These are phyloP conservation scores for Cydia fagiglandana DNA, from an alignment of 1,140 invertebrate species.

Conservation along the genomic window DNA sequence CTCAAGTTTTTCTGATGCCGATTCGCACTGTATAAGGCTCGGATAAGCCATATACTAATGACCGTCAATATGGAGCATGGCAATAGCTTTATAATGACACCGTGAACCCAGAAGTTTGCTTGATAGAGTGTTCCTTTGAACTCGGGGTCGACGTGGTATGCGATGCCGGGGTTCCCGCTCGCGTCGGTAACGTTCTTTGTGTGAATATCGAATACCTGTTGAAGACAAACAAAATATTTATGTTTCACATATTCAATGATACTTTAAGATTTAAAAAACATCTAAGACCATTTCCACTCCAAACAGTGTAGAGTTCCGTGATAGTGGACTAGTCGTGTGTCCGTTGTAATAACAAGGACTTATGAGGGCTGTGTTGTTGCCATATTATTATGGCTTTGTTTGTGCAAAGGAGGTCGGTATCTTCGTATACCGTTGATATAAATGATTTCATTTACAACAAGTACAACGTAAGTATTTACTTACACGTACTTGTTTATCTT, in stretches of 20 bases:
- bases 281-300: too few relatives aligned
- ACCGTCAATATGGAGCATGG: constrained; percentile 91
- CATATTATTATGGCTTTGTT: too few relatives aligned
- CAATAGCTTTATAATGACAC: constrained; percentile 90
- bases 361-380: too few relatives aligned
- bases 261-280: constrained; percentile 41
- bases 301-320: too few relatives aligned
- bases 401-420: too few relatives aligned
- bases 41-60: constrained; percentile 89
- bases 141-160: constrained; percentile 85
- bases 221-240: constrained; percentile 36
- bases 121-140: constrained; percentile 81
- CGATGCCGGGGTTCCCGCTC: constrained; percentile 69
- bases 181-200: constrained; percentile 60
- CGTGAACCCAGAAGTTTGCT: constrained; percentile 93
- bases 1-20: constrained; percentile 84
- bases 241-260: constrained; percentile 54
- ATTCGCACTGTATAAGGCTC: constrained; percentile 85
- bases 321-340: too few relatives aligned
- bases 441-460: too few relatives aligned
- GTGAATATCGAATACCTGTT: constrained; percentile 75
- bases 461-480: too few relatives aligned
- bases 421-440: too few relatives aligned
- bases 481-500: not conserved
- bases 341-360: too few relatives aligned